Percentiles rank a stretch among this genome's conserved stretches.
Conservation (phyloP, 2,797 vertebrate genomes). For the Cuculus canorus region DNA sequence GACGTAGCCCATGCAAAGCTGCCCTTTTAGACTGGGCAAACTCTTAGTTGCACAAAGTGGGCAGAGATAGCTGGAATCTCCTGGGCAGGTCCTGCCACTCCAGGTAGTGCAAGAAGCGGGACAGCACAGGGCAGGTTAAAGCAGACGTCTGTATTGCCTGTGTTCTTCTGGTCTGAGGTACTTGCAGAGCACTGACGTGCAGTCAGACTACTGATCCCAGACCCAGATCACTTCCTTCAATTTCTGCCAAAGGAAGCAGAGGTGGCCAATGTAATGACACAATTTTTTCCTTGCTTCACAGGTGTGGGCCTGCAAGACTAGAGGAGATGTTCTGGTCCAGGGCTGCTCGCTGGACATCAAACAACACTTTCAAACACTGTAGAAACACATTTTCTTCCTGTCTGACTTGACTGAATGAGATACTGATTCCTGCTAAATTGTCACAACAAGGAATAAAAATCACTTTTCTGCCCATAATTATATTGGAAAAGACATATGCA, state of each 20-base stretch:
- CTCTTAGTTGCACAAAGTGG: neutral
- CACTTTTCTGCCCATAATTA: neutral
- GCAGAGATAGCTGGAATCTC: neutral
- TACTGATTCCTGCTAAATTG: neutral
- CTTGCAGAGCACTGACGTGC: neutral
- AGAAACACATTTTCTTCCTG: neutral
- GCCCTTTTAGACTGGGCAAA: neutral
- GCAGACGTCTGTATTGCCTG: rapidly evolving
- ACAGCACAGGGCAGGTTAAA: neutral
- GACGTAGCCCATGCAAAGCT: neutral
- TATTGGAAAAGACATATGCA: neutral
- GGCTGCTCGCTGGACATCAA: neutral
- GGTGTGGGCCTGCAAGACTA: rapidly evolving
- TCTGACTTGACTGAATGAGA: neutral
- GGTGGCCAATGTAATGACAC: neutral
- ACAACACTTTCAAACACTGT: neutral
- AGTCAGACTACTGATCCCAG: rapidly evolving
- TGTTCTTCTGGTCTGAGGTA: neutral
- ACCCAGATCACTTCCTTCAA: neutral
- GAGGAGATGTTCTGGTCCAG: neutral
- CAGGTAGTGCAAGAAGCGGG: neutral
- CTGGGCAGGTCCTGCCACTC: neutral
- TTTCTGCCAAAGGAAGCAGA: neutral
- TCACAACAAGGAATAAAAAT: neutral
- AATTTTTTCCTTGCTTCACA: neutral